Evolutionary conservation across 2,797 vertebrate genomes (phyloP).

Genomic region (Clarias laeviceps): DNA sequence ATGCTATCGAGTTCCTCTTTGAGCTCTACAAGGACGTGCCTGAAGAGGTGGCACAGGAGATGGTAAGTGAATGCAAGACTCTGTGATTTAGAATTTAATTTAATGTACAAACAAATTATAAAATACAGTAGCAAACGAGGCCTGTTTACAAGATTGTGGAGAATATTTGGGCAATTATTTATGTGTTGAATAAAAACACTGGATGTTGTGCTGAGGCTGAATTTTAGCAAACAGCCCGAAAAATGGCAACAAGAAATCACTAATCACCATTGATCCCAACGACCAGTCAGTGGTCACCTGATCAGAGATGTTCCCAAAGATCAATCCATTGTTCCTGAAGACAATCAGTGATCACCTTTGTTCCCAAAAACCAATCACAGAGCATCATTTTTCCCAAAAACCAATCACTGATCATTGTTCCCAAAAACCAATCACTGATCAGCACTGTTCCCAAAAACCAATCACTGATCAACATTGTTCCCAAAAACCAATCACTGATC

Average conservation of each 20-base stretch:
- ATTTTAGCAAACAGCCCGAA: neutral
- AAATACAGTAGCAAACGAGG: neutral
- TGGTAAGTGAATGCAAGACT: constrained; percentile 77
- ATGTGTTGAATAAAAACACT: neutral
- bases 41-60: constrained; percentile 97
- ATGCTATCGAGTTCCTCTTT: constrained; percentile 96
- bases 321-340: too few species aligned
- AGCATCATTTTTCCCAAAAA: too few species aligned
- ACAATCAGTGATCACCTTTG: too few species aligned
- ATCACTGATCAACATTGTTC: too few species aligned
- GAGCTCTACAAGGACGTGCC: constrained; percentile 95
- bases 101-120: too few species aligned
- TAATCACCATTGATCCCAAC: neutral
- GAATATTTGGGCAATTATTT: neutral
- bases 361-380: too few species aligned
- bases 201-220: neutral
- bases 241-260: neutral
- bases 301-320: neutral
- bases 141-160: neutral
- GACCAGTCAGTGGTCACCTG: neutral
- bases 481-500: too few species aligned
- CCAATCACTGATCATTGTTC: too few species aligned
- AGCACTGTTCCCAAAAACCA: too few species aligned
- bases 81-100: too few species aligned
- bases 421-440: too few species aligned